These are phyloP conservation scores for Hippocampus zosterae DNA, from an alignment of 2,113 vertebrate genomes.

Conservation along the genomic window DNA sequence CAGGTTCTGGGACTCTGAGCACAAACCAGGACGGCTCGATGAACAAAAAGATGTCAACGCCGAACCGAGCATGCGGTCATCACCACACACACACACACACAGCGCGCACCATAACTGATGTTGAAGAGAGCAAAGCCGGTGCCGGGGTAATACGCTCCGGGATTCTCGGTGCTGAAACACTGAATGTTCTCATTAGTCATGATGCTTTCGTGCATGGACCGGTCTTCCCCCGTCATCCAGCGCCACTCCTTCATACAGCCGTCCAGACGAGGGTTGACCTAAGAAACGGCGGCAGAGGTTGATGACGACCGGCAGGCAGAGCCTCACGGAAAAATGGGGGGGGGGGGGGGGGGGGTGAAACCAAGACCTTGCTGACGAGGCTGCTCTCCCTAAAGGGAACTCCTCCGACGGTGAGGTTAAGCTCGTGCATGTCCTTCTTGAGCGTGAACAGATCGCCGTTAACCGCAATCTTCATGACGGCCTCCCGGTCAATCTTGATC, in stretches of 20 bases:
- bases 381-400: slow-evolving; percentile 84
- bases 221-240: slow-evolving; percentile 88
- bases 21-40: slow-evolving; percentile 6
- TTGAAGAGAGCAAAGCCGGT: slow-evolving; percentile 83
- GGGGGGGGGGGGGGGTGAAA: neutral
- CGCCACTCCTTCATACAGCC: slow-evolving; percentile 91
- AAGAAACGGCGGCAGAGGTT: neutral
- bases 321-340: slow-evolving; percentile 4
- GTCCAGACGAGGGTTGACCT: slow-evolving; percentile 94
- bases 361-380: slow-evolving; percentile 78
- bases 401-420: slow-evolving; percentile 93
- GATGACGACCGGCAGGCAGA: neutral
- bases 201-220: slow-evolving; percentile 84
- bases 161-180: slow-evolving; percentile 79
- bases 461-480: slow-evolving; percentile 95
- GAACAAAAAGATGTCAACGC: slow-evolving; percentile 8
- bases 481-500: slow-evolving; percentile 91
- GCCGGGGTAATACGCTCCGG: slow-evolving; percentile 85
- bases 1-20: slow-evolving; percentile 72
- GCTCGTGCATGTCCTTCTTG: slow-evolving; percentile 84
- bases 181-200: slow-evolving; percentile 86
- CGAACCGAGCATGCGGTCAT: neutral
- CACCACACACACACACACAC: slow-evolving; percentile 4
- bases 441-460: slow-evolving; percentile 85
- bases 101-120: slow-evolving; percentile 79